Percentiles rank a stretch among this genome's conserved stretches.
Conservation (phyloP, 1,140 invertebrate genomes). For the Mya arenaria region DNA sequence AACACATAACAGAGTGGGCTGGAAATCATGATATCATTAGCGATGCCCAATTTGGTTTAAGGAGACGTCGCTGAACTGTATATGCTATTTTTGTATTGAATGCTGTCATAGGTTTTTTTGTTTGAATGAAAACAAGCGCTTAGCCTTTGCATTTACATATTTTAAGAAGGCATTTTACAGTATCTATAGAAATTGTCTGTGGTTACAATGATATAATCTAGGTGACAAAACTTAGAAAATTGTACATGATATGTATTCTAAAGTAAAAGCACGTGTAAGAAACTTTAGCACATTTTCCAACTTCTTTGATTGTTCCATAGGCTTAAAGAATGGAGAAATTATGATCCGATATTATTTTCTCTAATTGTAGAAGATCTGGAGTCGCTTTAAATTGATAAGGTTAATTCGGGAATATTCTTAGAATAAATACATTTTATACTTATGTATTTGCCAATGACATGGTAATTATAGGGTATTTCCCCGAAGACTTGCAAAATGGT, state of each 20-base stretch:
- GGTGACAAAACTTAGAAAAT: not conserved
- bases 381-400: not conserved
- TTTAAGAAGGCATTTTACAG: conserved; percentile 7
- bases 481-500: not conserved
- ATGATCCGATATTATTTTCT: conserved; percentile 6
- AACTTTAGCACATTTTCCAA: not conserved
- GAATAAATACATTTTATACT: not conserved
- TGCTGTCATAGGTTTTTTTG: not conserved
- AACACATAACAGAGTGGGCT: not conserved
- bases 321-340: conserved; percentile 24
- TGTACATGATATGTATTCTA: not conserved
- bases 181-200: conserved; percentile 16
- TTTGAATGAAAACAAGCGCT: not conserved
- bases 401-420: not conserved
- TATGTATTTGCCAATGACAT: conserved; percentile 26
- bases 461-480: not conserved
- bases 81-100: conserved; percentile 3
- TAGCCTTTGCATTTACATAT: conserved; percentile 1
- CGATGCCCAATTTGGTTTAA: conserved; percentile 28
- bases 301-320: conserved; percentile 16
- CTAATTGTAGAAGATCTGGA: conserved; percentile 25
- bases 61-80: not conserved
- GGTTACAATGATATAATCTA: not conserved
- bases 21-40: not conserved
- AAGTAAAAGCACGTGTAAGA: not conserved